phyloP scores from a whole-genome alignment of 2,113 vertebrate genomes.

The Dipodomys stephensi region DNA sequence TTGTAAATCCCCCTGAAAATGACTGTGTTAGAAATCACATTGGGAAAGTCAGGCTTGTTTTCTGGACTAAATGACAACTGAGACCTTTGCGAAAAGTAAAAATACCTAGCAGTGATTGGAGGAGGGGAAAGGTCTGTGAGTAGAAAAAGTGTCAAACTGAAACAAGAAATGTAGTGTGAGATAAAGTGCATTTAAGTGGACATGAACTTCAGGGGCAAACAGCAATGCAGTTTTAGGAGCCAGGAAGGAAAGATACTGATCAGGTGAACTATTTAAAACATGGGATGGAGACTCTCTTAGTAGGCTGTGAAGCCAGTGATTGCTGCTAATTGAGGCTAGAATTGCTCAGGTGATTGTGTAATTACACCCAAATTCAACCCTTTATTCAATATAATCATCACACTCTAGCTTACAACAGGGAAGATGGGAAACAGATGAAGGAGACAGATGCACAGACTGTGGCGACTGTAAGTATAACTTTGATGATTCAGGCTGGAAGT shows the following conservation, averaged over 20 bases:
- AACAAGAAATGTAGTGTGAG: background rate
- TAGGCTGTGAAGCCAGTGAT: background rate
- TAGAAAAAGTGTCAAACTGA: background rate
- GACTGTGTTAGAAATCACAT: background rate
- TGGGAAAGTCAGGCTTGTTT: background rate
- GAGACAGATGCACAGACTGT: accelerated
- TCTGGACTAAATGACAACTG: background rate
- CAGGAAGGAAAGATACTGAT: accelerated
- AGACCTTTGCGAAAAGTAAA: background rate
- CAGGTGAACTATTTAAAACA: background rate
- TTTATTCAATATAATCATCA: background rate
- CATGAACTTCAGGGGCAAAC: background rate
- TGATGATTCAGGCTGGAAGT: background rate
- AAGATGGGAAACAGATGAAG: background rate
- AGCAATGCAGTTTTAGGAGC: accelerated
- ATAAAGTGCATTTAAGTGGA: background rate
- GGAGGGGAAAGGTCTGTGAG: background rate
- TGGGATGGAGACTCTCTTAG: background rate
- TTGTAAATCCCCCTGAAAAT: background rate
- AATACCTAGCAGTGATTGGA: background rate
- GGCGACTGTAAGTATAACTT: accelerated
- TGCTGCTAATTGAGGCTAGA: constrained; percentile 26
- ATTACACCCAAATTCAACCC: constrained; percentile 10
- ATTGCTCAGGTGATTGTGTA: constrained; percentile 55
- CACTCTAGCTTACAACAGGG: background rate